Percentiles rank a stretch among this genome's conserved stretches.
These are phyloP conservation scores for Ecdyonurus torrentis DNA, from an alignment of 2,888 invertebrate genomes.

Conservation along the genomic window DNA sequence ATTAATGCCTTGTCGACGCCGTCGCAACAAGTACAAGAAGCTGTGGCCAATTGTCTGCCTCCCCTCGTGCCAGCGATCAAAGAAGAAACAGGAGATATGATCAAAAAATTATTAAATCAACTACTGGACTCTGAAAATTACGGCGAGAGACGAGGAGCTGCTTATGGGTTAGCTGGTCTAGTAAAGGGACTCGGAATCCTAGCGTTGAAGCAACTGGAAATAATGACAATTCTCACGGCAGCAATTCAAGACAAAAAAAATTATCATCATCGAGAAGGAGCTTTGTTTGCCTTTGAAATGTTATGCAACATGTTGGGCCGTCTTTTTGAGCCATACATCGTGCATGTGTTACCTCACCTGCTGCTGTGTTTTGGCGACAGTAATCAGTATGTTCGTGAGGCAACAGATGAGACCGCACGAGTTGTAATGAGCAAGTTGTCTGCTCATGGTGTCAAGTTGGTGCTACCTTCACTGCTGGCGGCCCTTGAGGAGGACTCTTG, in stretches of 20 bases:
- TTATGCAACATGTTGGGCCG: constrained; percentile 87
- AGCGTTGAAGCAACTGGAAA: constrained; percentile 85
- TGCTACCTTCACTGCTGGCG: constrained; percentile 80
- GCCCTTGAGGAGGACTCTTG: constrained; percentile 96
- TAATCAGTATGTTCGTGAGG: constrained; percentile 87
- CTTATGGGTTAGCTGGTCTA: constrained; percentile 90
- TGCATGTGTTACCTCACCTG: constrained; percentile 88
- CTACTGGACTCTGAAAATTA: constrained; percentile 83
- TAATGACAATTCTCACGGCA: constrained; percentile 82
- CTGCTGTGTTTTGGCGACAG: constrained; percentile 91
- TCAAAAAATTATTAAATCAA: constrained; percentile 71
- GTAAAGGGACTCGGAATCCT: constrained; percentile 95
- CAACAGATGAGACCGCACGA: constrained; percentile 91
- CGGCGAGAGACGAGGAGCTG: constrained; percentile 87
- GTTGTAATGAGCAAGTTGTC: constrained; percentile 91
- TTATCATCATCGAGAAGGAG: constrained; percentile 84
- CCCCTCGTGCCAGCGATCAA: constrained; percentile 84
- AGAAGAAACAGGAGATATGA: constrained; percentile 74
- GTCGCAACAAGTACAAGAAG: constrained; percentile 95
- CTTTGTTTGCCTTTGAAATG: constrained; percentile 95
- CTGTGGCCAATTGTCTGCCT: constrained; percentile 91
- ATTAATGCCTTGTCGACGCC: constrained; percentile 89
- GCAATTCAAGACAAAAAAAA: constrained; percentile 96
- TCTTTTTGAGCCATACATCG: constrained; percentile 96
- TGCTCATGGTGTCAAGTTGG: constrained; percentile 94